Evolutionary conservation across 2,113 vertebrate species (phyloP).

Genomic region (Trochalopteron elliotii): DNA sequence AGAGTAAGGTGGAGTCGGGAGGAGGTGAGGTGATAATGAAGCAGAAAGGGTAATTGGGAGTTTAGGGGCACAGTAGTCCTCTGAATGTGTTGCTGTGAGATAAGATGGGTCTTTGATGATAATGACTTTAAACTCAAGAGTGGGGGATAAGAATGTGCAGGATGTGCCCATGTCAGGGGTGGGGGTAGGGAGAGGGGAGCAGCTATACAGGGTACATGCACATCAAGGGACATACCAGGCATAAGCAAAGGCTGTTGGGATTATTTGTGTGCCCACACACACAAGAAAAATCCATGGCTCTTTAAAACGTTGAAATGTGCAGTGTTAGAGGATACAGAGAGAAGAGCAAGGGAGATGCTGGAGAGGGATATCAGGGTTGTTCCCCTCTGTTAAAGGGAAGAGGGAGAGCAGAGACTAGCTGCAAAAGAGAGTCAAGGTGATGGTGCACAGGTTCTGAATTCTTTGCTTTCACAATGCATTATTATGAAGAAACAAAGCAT

Average conservation of each 20-base stretch:
- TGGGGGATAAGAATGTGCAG: not conserved
- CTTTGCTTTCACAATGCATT: not conserved
- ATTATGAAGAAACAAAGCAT: not conserved
- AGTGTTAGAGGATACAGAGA: not conserved
- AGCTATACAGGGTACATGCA: not conserved
- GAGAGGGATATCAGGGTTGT: not conserved
- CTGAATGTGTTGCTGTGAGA: not conserved
- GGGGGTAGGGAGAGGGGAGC: not conserved
- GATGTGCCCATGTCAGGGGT: rapidly evolving
- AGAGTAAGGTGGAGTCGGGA: not conserved
- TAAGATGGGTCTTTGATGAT: not conserved
- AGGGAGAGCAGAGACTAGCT: not conserved
- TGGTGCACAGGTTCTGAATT: not conserved
- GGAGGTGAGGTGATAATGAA: not conserved
- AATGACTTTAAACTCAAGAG: not conserved
- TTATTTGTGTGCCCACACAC: not conserved
- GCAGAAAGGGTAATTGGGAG: not conserved
- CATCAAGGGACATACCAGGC: not conserved
- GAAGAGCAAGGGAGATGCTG: not conserved
- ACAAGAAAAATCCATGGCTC: not conserved
- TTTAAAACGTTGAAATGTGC: not conserved
- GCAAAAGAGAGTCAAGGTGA: not conserved
- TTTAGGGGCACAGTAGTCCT: not conserved
- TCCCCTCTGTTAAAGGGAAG: not conserved
- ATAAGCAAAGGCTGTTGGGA: not conserved